Evolutionary conservation across 2,888 invertebrate species (phyloP), one percentile per base, ranked within the genome.

Genomic region (Conops quadrifasciatus): DNA sequence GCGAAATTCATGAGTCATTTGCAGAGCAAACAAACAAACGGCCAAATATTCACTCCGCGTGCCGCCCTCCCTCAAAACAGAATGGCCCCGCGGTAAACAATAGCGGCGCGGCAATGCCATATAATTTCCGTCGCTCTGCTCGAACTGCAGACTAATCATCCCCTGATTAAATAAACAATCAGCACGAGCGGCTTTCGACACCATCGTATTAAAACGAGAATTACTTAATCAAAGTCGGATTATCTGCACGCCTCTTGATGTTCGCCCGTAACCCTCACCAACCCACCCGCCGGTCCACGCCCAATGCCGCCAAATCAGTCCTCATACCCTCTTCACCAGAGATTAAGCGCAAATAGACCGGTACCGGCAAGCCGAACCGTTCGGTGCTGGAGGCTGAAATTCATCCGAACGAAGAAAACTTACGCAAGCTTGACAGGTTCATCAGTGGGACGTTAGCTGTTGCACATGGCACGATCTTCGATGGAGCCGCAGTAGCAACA

Each of bases 201-300:
- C 83, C 80, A 80, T 74, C 77, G 79, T 75, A 75, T 75, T 75
- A 75, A 76, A 72, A 73, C 67, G 73, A 71, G 77, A 81, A 83
- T 82, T 83, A 81, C 82, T 82, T 82, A 83, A 82, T 82, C 83
- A 82, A 82, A 82, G 82, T 82, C 82, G 83, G 82, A 83, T 82
- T 82, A 82, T 81, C 82, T 78, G 72, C 75, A 76, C 76, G 77
- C 75, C 74, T 72, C 71, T 71, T 67, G 73, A 66, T 71, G 63
- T 56, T 64, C 63, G 59, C 65, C 19, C 56, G 75, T 73, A 77
- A 77, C 75, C 76, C 24, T 43, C 43, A 67, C 58, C 4, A n/a
- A 19, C 28, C 47, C 53, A 56, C 53, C 19, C 36, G 43, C 43
- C 19, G 16, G 28, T 30, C 16, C 11, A 62, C 67, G 13, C 36